Percentiles rank a stretch among this genome's conserved stretches.
Evolutionary conservation across 1,140 invertebrate species (phyloP).

Genomic region (Drosophila obscura): DNA sequence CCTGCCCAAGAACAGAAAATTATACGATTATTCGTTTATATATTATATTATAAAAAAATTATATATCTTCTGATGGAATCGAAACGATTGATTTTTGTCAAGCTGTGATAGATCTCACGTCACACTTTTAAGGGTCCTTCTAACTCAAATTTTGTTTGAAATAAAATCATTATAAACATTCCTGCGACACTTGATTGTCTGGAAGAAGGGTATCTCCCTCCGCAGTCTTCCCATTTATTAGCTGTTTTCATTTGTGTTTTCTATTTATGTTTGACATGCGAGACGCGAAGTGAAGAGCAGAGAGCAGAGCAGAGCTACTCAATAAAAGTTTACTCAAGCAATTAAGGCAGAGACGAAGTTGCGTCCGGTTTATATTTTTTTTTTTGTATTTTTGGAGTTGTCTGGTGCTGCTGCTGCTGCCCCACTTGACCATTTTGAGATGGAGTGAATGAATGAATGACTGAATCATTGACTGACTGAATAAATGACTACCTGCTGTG

Average conservation of each 20-base stretch:
- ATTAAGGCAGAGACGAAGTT: conserved; percentile 41
- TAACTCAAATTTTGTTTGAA: too few relatives aligned
- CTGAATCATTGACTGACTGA: conserved; percentile 21
- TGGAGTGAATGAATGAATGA: conserved; percentile 27
- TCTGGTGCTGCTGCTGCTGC: conserved; percentile 52
- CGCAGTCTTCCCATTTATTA: too few relatives aligned
- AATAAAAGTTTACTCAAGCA: conserved; percentile 49
- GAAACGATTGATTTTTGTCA: too few relatives aligned
- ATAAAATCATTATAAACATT: too few relatives aligned
- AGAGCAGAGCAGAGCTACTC: conserved; percentile 10
- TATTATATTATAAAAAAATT: too few relatives aligned
- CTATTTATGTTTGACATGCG: conserved; percentile 56
- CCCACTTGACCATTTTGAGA: conserved; percentile 45
- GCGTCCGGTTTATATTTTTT: conserved; percentile 46
- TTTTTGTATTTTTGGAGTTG: conserved; percentile 43
- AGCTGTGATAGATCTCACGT: too few relatives aligned
- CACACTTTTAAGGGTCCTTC: too few relatives aligned
- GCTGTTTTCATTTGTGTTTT: conserved; percentile 4
- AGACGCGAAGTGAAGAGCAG: neutral
- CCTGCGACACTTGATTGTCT: too few relatives aligned
- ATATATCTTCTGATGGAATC: too few relatives aligned
- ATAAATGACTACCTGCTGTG: conserved; percentile 66
- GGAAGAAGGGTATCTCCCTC: too few relatives aligned
- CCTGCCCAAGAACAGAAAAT: too few relatives aligned
- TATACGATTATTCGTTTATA: too few relatives aligned